Base-by-base conservation (phyloP, 2,113 vertebrate species). In the Anas platyrhynchos region DNA sequence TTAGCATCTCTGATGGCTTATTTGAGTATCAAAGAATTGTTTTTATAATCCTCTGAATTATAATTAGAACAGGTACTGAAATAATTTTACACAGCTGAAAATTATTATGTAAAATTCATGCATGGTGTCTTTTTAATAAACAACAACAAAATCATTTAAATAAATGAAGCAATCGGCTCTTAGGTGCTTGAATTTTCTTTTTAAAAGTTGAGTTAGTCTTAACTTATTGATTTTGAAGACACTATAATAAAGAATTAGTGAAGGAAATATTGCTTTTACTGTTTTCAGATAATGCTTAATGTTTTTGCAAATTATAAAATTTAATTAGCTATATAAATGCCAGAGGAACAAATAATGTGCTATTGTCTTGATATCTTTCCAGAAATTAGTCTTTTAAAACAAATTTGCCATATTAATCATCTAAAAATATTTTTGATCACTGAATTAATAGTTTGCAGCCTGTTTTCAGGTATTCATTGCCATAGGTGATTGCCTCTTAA, bases 271-370 rank as follows among this genome's bases (percentile, higher is more conserved):
- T 98, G 97, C 98, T 97, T 97, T 96, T 98, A 90, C 96, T 98
- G 95, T 98, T 98, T 98, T 97, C 97, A 98, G 97, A 98, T 98
- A 98, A 98, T 98, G 97, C 95, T 97, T 97, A 98, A 98, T 97
- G 97, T 98, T 98, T 98, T 98, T 96, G 98, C 98, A 98, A 99
- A 99, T 98, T 98, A 99, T 98, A 98, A 99, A 99, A 99, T 98
- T 99, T 99, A 99, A 99, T 99, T 99, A 99, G 99, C 99, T 99
- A 99, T 99, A 99, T 99, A 99, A 99, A 99, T 99, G 99, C 99
- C 98, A 98, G 97, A 98, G 95, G 98, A 98, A 98, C 98, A 99
- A 99, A 99, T 99, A 99, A 98, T 98, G 97, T 98, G 98, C 99
- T 98, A 99, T 99, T 99, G 99, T 99, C 98, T 99, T 99, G 98